These are phyloP conservation scores for Cryptops parisi DNA, from an alignment of 2,888 invertebrate genomes.

Conservation along the genomic window DNA sequence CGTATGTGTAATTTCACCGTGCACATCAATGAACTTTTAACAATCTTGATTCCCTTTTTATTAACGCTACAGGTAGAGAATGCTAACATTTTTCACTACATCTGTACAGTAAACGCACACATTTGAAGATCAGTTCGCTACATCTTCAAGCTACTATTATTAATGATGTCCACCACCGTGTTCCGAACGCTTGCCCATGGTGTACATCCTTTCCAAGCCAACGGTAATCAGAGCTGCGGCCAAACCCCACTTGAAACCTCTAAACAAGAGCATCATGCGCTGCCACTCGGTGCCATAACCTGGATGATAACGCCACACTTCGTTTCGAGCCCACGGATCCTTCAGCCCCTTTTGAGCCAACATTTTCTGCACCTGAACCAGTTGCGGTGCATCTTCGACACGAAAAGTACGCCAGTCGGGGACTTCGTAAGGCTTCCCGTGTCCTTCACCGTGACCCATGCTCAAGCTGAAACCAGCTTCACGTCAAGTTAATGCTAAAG, in stretches of 20 bases:
- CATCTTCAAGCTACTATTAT: too few species aligned
- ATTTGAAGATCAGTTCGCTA: too few species aligned
- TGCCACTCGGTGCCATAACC: slow-evolving; percentile 38
- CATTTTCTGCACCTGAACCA: slow-evolving; percentile 47
- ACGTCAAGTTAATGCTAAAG: too few species aligned
- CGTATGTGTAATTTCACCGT: too few species aligned
- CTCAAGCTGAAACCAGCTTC: too few species aligned
- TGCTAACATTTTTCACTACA: too few species aligned
- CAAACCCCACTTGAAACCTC: slow-evolving; percentile 52
- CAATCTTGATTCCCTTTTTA: too few species aligned
- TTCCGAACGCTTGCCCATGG: slow-evolving; percentile 17
- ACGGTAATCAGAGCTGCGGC: slow-evolving; percentile 42
- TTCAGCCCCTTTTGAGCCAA: slow-evolving; percentile 55
- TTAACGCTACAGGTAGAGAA: too few species aligned
- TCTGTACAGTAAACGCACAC: too few species aligned
- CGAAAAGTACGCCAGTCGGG: slow-evolving; percentile 59
- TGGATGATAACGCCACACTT: slow-evolving; percentile 62
- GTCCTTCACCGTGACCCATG: neutral
- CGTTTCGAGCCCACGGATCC: slow-evolving; percentile 80
- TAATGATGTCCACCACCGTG: neutral
- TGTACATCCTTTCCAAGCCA: too few species aligned
- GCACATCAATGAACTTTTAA: too few species aligned
- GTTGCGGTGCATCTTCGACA: slow-evolving; percentile 49
- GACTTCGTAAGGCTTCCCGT: slow-evolving; percentile 40
- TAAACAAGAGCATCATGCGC: slow-evolving; percentile 36